Conservation (phyloP, 2,113 vertebrate species). For the Amazona guildingii region DNA sequence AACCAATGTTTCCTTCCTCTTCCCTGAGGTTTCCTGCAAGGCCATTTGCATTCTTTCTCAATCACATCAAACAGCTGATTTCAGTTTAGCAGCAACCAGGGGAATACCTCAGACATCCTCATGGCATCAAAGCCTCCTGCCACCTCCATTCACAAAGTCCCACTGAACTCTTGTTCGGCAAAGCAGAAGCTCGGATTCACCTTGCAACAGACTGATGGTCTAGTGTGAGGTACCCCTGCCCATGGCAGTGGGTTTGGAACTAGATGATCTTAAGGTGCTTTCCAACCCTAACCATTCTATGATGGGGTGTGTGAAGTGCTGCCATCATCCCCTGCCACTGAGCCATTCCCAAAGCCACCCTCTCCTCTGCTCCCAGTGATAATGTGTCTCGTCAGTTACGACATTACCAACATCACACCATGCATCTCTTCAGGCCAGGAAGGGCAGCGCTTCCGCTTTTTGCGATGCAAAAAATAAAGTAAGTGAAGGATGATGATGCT, state of each 20-base stretch:
- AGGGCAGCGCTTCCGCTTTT: neutral
- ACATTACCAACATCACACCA: too few relatives aligned
- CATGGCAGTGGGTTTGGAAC: neutral
- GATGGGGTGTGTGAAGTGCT: fast-evolving
- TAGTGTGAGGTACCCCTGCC: neutral
- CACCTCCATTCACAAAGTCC: neutral
- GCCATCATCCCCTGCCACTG: neutral
- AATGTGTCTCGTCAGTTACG: fast-evolving
- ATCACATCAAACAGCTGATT: constrained; percentile 31
- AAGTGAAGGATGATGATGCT: neutral
- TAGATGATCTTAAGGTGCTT: neutral
- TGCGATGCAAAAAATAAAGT: neutral
- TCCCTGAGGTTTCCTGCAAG: neutral
- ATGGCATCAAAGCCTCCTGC: neutral
- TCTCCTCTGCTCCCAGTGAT: neutral
- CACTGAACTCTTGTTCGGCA: neutral
- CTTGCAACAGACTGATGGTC: fast-evolving
- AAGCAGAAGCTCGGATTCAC: neutral
- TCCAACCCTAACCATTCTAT: neutral
- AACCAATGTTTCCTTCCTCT: neutral
- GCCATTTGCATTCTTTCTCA: constrained; percentile 2
- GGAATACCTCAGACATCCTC: neutral
- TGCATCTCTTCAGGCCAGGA: neutral
- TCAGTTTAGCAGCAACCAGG: constrained; percentile 19
- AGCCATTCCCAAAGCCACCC: neutral